Conservation (phyloP, 2,113 vertebrate species). For the Willisornis vidua region DNA sequence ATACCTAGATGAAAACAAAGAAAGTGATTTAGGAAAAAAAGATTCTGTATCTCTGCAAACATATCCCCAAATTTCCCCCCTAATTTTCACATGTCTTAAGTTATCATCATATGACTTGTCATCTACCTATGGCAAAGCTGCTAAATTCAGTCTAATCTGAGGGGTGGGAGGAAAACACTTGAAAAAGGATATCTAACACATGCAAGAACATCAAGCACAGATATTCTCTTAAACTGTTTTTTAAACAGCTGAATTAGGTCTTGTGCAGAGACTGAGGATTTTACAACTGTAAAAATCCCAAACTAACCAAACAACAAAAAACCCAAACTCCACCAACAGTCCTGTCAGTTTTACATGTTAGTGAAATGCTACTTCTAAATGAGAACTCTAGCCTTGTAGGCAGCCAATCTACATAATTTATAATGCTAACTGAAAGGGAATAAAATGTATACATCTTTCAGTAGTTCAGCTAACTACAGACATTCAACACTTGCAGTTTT, state of each 20-base stretch:
- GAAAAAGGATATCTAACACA: neutral
- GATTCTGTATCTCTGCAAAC: neutral
- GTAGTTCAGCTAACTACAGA: neutral
- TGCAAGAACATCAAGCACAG: neutral
- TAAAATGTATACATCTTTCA: neutral
- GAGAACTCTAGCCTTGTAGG: constrained; percentile 9
- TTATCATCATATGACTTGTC: neutral
- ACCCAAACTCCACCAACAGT: neutral
- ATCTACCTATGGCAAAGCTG: neutral
- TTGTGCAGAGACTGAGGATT: neutral
- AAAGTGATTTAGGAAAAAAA: neutral
- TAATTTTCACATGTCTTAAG: neutral
- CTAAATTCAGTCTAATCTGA: neutral
- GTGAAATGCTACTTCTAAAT: constrained; percentile 15
- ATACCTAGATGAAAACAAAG: constrained; percentile 78
- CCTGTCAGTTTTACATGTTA: neutral
- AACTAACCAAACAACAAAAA: neutral
- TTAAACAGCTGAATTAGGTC: constrained; percentile 23
- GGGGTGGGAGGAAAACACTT: neutral
- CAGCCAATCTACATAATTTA: neutral
- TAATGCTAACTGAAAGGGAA: neutral
- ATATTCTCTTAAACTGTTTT: constrained; percentile 29
- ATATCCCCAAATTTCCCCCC: neutral
- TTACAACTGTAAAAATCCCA: neutral
- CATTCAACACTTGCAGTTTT: neutral